These are phyloP conservation scores for Lipophrys pholis DNA, from an alignment of 2,113 vertebrate genomes.

Conservation along the genomic window DNA sequence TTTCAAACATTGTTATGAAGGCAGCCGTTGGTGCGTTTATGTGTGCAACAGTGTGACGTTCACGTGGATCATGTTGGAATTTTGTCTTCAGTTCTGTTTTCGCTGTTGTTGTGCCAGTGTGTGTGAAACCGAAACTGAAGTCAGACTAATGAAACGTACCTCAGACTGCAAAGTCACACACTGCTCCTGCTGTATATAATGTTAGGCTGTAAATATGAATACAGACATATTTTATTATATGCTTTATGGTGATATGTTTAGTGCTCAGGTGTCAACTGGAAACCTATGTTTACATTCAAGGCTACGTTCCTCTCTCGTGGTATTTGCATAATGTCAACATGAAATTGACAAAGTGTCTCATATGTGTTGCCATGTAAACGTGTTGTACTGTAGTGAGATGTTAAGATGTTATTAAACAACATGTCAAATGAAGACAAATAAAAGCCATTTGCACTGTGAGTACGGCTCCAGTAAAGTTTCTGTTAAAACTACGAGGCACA, in stretches of 20 bases:
- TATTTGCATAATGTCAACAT: constrained; percentile 45
- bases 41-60: neutral
- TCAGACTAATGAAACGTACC: constrained; percentile 51
- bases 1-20: neutral
- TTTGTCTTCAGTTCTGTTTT: constrained; percentile 17
- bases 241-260: constrained; percentile 59
- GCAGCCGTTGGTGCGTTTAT: neutral
- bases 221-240: constrained; percentile 26
- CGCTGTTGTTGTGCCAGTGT: constrained; percentile 9
- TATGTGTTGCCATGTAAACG: constrained; percentile 38
- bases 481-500: neutral
- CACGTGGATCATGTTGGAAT: neutral
- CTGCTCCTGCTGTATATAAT: constrained; percentile 39
- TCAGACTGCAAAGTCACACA: constrained; percentile 45
- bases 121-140: constrained; percentile 31
- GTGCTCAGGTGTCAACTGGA: constrained; percentile 74
- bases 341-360: constrained; percentile 24
- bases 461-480: neutral
- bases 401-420: constrained; percentile 50
- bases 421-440: constrained; percentile 53
- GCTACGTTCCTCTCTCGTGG: constrained; percentile 28
- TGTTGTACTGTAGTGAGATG: constrained; percentile 26
- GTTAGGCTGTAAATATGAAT: constrained; percentile 45
- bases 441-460: constrained; percentile 63
- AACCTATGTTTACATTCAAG: constrained; percentile 72